These are phyloP conservation scores for Circaetus gallicus DNA, from an alignment of 2,113 vertebrate genomes.

Conservation along the genomic window DNA sequence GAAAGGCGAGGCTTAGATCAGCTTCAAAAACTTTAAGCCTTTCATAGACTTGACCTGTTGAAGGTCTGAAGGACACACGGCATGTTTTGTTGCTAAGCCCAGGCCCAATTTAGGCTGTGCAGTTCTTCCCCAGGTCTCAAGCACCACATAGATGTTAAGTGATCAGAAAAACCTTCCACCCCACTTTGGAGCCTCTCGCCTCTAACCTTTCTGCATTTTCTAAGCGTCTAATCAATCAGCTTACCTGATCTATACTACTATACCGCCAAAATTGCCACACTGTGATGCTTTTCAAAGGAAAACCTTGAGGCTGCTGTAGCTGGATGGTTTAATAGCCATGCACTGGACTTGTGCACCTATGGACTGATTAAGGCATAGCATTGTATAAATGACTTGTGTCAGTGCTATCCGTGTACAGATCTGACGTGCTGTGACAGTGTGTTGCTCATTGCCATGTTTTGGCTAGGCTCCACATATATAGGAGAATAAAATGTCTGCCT, in stretches of 20 bases:
- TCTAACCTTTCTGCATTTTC: neutral
- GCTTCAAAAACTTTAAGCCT: neutral
- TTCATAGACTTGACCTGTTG: neutral
- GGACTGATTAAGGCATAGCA: neutral
- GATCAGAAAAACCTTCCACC: neutral
- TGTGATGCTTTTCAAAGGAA: neutral
- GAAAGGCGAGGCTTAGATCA: neutral
- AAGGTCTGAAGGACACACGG: neutral
- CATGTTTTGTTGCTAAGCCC: neutral
- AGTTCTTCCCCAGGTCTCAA: neutral
- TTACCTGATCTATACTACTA: neutral
- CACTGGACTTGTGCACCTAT: neutral
- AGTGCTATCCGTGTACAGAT: neutral
- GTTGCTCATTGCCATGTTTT: neutral
- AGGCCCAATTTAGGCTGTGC: neutral
- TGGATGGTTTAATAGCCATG: neutral
- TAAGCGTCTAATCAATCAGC: neutral
- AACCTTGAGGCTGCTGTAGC: neutral
- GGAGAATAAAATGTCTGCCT: neutral
- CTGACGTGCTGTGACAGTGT: neutral
- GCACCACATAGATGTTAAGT: neutral
- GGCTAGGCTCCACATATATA: neutral
- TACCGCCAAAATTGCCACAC: neutral
- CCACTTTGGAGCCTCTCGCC: neutral
- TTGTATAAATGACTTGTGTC: neutral